phyloP scores from a whole-genome alignment of 2,113 vertebrate species.

The Varanus salvator region DNA sequence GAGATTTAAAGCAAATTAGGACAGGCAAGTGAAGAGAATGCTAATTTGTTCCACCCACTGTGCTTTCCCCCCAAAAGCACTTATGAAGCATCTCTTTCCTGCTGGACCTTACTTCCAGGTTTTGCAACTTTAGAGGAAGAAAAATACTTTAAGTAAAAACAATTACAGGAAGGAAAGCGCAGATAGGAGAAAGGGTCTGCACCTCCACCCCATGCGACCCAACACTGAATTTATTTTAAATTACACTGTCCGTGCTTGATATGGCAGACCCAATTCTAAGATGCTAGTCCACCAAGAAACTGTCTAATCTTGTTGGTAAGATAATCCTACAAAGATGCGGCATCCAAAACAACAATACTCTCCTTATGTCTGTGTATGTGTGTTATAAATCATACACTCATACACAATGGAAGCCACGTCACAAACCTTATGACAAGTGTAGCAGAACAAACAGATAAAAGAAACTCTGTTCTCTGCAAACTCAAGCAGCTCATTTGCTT shows the following conservation, averaged over 20 bases:
- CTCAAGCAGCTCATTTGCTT: neutral
- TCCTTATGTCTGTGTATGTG: too few relatives aligned
- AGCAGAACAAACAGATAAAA: too few relatives aligned
- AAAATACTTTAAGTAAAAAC: neutral
- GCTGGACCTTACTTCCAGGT: neutral
- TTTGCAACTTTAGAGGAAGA: neutral
- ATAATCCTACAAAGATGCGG: neutral
- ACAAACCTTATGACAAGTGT: neutral
- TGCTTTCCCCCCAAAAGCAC: neutral
- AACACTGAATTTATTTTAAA: neutral
- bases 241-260: neutral
- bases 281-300: neutral
- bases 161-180: neutral
- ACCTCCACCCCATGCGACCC: neutral
- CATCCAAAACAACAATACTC: neutral
- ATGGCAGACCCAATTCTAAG: neutral
- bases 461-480: neutral
- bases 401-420: neutral
- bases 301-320: too few relatives aligned
- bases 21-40: neutral
- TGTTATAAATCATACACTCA: too few relatives aligned
- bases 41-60: too few relatives aligned
- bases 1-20: neutral
- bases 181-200: neutral
- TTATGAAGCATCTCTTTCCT: neutral